Conservation (phyloP, 2,797 vertebrate species). For the Enteromius trimaculatus region DNA sequence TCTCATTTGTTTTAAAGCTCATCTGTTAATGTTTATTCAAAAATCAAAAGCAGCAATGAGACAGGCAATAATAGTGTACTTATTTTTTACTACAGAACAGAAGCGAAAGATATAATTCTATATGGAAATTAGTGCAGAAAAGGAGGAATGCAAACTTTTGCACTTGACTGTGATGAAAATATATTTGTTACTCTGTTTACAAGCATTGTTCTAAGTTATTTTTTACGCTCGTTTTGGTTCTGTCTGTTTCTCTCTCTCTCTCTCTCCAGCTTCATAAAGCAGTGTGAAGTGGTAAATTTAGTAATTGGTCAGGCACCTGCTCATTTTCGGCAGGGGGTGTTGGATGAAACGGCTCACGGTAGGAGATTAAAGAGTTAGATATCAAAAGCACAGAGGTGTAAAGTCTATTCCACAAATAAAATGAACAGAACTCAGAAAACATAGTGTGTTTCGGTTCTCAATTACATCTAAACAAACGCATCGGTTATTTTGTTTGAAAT, state of each 20-base stretch:
- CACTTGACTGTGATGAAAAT: conserved; percentile 59
- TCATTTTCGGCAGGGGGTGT: conserved; percentile 47
- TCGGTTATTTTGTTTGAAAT: background rate
- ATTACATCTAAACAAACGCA: background rate
- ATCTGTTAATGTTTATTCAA: conserved; percentile 37
- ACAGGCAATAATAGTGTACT: conserved; percentile 59
- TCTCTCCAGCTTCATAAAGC: conserved; percentile 37
- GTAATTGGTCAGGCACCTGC: conserved; percentile 39
- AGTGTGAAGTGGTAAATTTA: conserved; percentile 37
- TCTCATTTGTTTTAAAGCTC: conserved; percentile 42
- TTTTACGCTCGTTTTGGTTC: conserved; percentile 41
- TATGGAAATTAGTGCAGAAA: conserved; percentile 43
- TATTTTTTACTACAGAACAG: conserved; percentile 50
- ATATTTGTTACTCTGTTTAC: conserved; percentile 58
- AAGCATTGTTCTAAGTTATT: conserved; percentile 50
- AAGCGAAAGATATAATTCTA: conserved; percentile 18
- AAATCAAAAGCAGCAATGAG: conserved; percentile 48
- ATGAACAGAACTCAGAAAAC: conserved; percentile 68
- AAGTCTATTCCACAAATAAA: conserved; percentile 84
- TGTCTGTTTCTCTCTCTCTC: conserved; percentile 5
- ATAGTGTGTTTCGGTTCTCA: conserved; percentile 24
- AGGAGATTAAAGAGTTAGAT: conserved; percentile 50
- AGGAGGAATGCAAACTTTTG: conserved; percentile 51
- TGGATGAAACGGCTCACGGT: conserved; percentile 48
- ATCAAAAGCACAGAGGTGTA: conserved; percentile 82